These are phyloP conservation scores for Aquatica leii DNA, from an alignment of 2,888 invertebrate species.

Conservation along the genomic window DNA sequence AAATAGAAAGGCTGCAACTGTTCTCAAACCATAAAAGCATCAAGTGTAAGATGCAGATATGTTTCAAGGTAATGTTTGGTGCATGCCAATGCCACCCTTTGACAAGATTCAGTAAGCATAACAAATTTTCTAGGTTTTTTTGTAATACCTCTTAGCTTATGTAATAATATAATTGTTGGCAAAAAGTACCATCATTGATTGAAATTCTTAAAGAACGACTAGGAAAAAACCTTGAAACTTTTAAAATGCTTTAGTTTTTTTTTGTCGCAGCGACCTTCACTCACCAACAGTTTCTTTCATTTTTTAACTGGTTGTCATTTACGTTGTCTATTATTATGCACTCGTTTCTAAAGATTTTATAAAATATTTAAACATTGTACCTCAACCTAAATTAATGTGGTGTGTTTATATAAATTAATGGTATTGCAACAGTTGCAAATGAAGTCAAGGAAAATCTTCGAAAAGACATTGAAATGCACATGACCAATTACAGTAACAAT, in stretches of 20 bases:
- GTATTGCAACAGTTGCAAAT: slow-evolving; percentile 17
- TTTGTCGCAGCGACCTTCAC: slow-evolving; percentile 32
- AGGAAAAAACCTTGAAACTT: slow-evolving; percentile 36
- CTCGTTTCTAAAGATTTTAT: not conserved
- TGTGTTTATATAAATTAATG: not conserved
- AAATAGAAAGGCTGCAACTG: slow-evolving; percentile 11
- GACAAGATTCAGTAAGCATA: slow-evolving; percentile 4
- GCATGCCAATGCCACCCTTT: slow-evolving; percentile 14
- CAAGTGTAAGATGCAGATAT: slow-evolving; percentile 8
- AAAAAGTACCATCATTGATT: slow-evolving; percentile 12
- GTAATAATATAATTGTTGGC: not conserved
- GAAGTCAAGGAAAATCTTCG: slow-evolving; percentile 22
- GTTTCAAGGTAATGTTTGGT: slow-evolving; percentile 11
- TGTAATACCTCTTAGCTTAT: no score
- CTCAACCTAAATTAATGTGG: slow-evolving; percentile 3
- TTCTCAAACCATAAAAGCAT: slow-evolving; percentile 4
- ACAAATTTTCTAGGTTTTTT: not conserved
- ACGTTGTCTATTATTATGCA: not conserved
- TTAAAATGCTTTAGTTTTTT: slow-evolving; percentile 39
- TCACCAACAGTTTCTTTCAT: slow-evolving; percentile 37
- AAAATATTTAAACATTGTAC: slow-evolving; percentile 5
- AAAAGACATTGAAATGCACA: slow-evolving; percentile 24
- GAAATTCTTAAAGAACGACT: not conserved
- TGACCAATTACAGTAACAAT: slow-evolving; percentile 14
- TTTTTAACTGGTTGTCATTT: slow-evolving; percentile 15